Base-by-base conservation (phyloP, 1,140 invertebrate genomes). In the Apis laboriosa region DNA sequence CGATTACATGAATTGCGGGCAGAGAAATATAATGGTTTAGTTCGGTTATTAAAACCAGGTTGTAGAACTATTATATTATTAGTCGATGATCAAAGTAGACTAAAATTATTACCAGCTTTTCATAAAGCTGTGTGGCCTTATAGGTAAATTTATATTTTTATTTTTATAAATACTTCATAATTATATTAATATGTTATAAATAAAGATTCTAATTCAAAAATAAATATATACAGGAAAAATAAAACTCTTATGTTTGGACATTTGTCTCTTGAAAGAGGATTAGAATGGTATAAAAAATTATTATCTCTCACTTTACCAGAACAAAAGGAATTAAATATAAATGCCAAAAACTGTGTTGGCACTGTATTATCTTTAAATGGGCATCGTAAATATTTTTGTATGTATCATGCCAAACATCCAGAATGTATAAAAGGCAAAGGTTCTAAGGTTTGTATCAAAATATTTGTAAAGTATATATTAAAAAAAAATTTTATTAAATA, bases 351-450 rank as follows among this genome's bases (percentile, higher is more conserved):
- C 95, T 99, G 98, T 94, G 97, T 99, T 56, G 99, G 99, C 11
- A 99, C 99, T 34, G 99, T 99, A 55, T 94, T 99, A 34, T 97
- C 98, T 2, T 94, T 99, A 58, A 99, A 99, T 94, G 99, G 99
- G 9, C 97, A 98, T 93, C 95, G 98, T 71, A 98, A 98, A 94
- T 99, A 99, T 94, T 99, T 99, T 94, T 99, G 98, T 92, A 98
- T 99, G 95, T 99, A 99, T 94, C 99, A 99, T 94, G 98, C 98
- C 58, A 99, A 98, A 92, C 98, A 98, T 93, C 96, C 96, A 28
- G 96, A 96, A 84, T 92, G 92, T 76, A 93, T 86, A 43, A 93
- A 93, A 89, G 93, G 92, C 64, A 94, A 93, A 87, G 95, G 95
- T 67, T 94, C 95, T 11, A 96, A 96, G 93, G 95, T 96, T 90